These are phyloP conservation scores for Danionella dracula DNA, from an alignment of 2,797 vertebrate species.

Conservation along the genomic window DNA sequence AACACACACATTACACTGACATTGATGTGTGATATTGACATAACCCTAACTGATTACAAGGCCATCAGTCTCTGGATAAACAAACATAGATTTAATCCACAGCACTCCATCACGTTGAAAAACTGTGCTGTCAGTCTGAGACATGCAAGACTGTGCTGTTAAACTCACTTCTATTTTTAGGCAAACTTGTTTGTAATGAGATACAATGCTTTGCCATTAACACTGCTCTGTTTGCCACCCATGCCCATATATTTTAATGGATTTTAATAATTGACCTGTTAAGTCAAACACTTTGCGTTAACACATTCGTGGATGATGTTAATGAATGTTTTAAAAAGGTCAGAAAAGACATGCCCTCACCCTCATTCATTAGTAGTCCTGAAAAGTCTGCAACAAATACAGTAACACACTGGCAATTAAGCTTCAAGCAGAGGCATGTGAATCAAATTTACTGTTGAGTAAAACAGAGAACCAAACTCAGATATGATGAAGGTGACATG, in stretches of 20 bases:
- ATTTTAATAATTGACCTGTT: constrained; percentile 7
- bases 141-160: not conserved
- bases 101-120: constrained; percentile 12
- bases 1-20: not conserved
- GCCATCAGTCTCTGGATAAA: constrained; percentile 28
- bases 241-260: not conserved
- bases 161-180: constrained; percentile 2
- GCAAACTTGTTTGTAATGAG: not conserved
- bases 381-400: not conserved
- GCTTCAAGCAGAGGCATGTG: not conserved
- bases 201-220: not conserved
- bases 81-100: constrained; percentile 22
- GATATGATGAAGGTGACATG: too few species aligned
- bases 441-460: not conserved
- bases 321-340: constrained; percentile 16
- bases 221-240: not conserved
- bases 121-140: constrained; percentile 13
- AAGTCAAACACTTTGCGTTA: not conserved
- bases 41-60: constrained; percentile 9
- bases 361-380: not conserved
- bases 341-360: not conserved
- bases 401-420: not conserved
- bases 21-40: constrained; percentile 10
- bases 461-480: not conserved
- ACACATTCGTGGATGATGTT: not conserved